Base-by-base conservation (phyloP, 2,888 invertebrate species). In the Erebia epiphron region DNA sequence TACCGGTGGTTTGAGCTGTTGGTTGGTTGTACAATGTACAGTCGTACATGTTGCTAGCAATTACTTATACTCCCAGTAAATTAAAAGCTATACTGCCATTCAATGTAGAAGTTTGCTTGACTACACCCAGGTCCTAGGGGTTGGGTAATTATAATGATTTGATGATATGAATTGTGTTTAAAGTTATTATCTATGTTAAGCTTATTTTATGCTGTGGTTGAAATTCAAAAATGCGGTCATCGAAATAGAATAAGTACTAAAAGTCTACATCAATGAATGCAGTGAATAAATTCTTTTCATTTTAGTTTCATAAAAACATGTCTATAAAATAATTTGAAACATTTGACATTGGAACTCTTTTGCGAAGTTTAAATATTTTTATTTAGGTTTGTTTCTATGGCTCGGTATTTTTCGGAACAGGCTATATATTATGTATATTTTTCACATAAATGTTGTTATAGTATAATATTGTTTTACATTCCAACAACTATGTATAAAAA, bases 161-260 rank as follows among this genome's bases (percentile, higher is more conserved):
- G 46, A 11, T 46, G 3, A 13, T 46, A 13, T 46, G 13, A 35
- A 62, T 68, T 68, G 61, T 54, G 64, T 69, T 71, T 68, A 68
- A 35, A 7, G 35, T 35, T 35, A 35, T 35, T 35, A 35, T 11
- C 10, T 70, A 72, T 71, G 70, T 74, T 69, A 71, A 67, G 50
- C 8, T 50, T n/a, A 50, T n/a, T 67, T 58, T 62, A 65, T 5
- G 26, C n/a, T 52, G 4, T 63, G 50, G 35, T 54, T 54, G 21
- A 13, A 41, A 50, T 50, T 50, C 14, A 50, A n/a, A 14, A 8
- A 50, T 50, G 14, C 13, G 2, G 10, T 46, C 21, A 2, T 21
- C 21, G 21, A 21, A 2, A 21, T 21, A 21, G 21, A 21, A 21
- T 21, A 21, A 2, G 21, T 21, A 21, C 1, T 21, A 21, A 21